Base-by-base conservation (phyloP, 2,888 invertebrate species). In the Meganola albula region DNA sequence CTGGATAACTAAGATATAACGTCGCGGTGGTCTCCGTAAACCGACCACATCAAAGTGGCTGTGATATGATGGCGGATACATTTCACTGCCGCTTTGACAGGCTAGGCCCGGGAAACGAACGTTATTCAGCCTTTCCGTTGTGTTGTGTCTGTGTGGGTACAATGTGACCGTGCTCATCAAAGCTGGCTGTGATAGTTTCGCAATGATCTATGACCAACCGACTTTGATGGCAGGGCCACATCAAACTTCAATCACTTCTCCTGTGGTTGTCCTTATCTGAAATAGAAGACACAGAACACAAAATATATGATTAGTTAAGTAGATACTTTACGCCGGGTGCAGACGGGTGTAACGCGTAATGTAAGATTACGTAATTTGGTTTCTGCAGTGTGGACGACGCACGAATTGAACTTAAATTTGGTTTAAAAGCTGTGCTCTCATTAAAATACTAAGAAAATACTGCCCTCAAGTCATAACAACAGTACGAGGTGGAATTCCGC, bases 11-110 rank as follows among this genome's bases (percentile, higher is more conserved):
- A 57, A 40, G 28, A 38, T 31, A 31, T 48, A 33, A 25, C 9
- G 44, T 28, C 20, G 51, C 31, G 25, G 32, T 27, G 28, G 39
- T 70, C 73, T 73, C 82, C 71, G 71, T 76, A 86, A 85, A 89
- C 90, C 90, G 88, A 92, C 91, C 91, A 93, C 93, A 93, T 95
- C 95, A 96, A 96, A 96, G 94, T 95, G 95, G 96, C 96, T 96
- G 96, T 96, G 96, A 96, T 96, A 95, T 93, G 95, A 90, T 66
- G 69, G 71, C 53, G 76, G 78, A 54, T 57, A 87, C 90, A 92
- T 91, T 92, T 92, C 95, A 94, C 95, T 90, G 89, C 93, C 93
- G 91, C 91, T 92, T 95, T 93, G 94, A 93, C 90, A 90, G 90
- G 87, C 85, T 87, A 89, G 90, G 88, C 88, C 86, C 82, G 86